Base-by-base conservation (phyloP, 2,888 invertebrate genomes). In the Trachelus stipa region DNA sequence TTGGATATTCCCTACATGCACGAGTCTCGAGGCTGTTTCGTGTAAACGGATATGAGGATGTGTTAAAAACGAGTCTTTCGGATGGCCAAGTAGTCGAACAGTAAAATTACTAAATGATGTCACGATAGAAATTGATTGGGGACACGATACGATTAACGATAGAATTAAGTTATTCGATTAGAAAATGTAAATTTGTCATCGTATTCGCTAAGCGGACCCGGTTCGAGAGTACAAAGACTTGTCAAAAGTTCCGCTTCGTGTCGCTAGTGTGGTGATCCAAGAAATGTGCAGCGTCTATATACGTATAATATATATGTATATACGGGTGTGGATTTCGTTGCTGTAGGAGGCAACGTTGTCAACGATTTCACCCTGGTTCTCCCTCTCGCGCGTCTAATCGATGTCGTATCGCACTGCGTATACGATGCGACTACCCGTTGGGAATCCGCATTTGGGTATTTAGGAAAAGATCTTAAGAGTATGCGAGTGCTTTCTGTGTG, bases 331-430 rank as follows among this genome's bases (percentile, higher is more conserved):
- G 9, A 56, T 56, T 23, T 23, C 9, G 56, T 23, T 23, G 56
- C 56, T 23, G 56, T 23, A 56, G 23, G 23, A 23, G 23, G 56
- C 56, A 23, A 56, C 56, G 56, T 56, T 56, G 56, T 56, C 23
- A 23, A 56, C 56, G 56, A 56, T 56, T 56, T 56, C 56, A 9
- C 11, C 56, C 68, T 74, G 11, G 69, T 76, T 35, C 37, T 76
- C 75, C 74, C 75, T 71, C 73, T 75, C 77, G 74, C 80, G 78
- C 33, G 6, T 23, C 23, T 56, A 56, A 56, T 56, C 23, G 56
- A 56, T 56, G 6, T 56, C 23, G 9, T 56, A 56, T 56, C 23
- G 56, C 56, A 56, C 9, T 56, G 56, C 56, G 56, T 56, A 56
- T 56, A 56, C 23, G 23, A 9, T 23, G 56, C 56, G 23, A 23